A percentile compares a stretch with the other conserved stretches of the same genome.
phyloP scores from a whole-genome alignment of 2,113 vertebrate genomes.

The Clarias macrocephalus region DNA sequence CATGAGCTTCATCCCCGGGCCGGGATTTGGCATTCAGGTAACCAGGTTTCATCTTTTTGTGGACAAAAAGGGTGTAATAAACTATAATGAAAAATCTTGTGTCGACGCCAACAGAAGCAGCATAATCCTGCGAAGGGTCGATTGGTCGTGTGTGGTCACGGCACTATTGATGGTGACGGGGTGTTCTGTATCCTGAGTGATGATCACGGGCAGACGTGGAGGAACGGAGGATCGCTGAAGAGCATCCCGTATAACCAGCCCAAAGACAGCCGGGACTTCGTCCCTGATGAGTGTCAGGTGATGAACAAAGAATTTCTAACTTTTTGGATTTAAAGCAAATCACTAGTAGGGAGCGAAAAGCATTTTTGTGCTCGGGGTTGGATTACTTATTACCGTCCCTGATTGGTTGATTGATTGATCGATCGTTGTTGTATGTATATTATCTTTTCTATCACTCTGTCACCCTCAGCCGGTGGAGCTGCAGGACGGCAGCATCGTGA shows the following conservation, averaged over 20 bases:
- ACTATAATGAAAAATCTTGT: neutral
- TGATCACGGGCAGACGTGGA: slow-evolving; percentile 80
- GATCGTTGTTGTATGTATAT: no score
- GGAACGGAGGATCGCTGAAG: slow-evolving; percentile 71
- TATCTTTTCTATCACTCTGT: neutral
- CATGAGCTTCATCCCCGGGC: slow-evolving; percentile 79
- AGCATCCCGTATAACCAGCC: slow-evolving; percentile 83
- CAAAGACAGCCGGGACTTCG: slow-evolving; percentile 77
- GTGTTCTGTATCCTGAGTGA: slow-evolving; percentile 89
- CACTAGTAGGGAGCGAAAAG: neutral
- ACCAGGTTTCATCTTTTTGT: neutral
- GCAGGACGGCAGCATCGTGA: slow-evolving; percentile 80
- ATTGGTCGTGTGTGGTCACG: slow-evolving; percentile 86
- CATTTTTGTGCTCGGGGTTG: neutral
- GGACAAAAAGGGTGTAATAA: neutral
- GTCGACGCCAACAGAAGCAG: neutral
- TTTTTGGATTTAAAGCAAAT: neutral
- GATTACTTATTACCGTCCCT: no score
- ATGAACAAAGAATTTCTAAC: neutral
- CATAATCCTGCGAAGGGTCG: slow-evolving; percentile 62
- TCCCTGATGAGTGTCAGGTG: slow-evolving; percentile 89
- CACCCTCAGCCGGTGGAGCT: slow-evolving; percentile 80
- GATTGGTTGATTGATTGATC: no score
- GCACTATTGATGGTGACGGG: slow-evolving; percentile 77
- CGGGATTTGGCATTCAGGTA: slow-evolving; percentile 87